Conservation (phyloP, 2,797 vertebrate species). For the Sebastes reedi region DNA sequence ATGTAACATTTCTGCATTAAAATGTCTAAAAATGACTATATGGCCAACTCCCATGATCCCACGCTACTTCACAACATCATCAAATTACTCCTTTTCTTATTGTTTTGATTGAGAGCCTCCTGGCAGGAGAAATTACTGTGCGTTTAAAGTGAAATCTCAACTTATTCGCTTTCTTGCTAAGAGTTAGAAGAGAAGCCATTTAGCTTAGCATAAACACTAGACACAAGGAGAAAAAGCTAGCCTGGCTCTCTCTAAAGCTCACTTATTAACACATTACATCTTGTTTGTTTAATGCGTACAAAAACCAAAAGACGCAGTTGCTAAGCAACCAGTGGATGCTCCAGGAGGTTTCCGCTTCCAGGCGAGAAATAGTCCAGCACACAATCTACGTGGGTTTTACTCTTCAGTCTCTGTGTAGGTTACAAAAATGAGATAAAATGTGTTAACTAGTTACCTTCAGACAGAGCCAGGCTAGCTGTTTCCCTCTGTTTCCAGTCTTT, state of each 20-base stretch:
- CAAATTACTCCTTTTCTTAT: no score
- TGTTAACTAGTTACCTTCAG: background rate
- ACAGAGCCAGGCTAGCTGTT: background rate
- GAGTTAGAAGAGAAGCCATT: background rate
- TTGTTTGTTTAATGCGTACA: background rate
- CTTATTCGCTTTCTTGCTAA: fast-evolving
- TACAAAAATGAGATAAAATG: background rate
- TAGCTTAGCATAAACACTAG: background rate
- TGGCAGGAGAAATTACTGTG: no score
- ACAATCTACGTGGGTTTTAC: background rate
- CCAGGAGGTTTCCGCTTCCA: background rate
- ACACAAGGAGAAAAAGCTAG: background rate
- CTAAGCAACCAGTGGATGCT: background rate
- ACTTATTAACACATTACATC: background rate
- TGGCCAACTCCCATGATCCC: no score
- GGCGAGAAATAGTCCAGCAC: no score
- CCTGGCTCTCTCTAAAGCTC: background rate
- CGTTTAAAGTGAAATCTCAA: background rate
- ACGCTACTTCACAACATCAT: no score
- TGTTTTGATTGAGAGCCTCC: no score
- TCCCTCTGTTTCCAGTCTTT: background rate
- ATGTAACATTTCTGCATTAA: no score
- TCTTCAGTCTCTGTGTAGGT: background rate
- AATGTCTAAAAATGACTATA: no score
- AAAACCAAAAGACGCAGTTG: background rate